Base-by-base conservation (phyloP, 2,888 invertebrate genomes). In the Zygogramma bicolorata region DNA sequence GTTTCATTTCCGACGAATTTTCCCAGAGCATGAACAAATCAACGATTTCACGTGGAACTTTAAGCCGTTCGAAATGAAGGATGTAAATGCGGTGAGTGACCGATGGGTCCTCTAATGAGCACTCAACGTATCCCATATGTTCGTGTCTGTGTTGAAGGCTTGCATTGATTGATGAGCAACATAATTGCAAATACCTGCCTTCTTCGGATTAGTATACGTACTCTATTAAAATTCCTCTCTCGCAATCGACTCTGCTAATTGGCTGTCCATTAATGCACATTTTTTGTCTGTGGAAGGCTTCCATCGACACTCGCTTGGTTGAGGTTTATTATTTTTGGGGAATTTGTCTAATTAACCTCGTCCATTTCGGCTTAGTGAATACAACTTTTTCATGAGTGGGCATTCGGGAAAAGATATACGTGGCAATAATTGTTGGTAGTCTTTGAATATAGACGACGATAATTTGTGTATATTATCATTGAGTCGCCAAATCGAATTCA, bases 131-230 rank as follows among this genome's bases (percentile, higher is more conserved):
- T 29, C 40, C 18, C 57, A 57, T 53, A 57, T 34, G 58, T 22
- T 38, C 58, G 58, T 57, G 25, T 15, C 27, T 40, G 29, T 3
- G 18, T 5, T 29, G 53, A 65, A 29, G 60, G 34, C 63, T 29
- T 40, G 68, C 62, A 69, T 69, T 76, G 76, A 76, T 74, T 76
- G 76, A 76, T 76, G 74, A 68, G 68, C 65, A 61, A 61, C 71
- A 70, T 76, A 74, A 76, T 76, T 76, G 74, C 76, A 59, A 76
- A 74, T 76, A 68, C 74, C 76, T 76, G n/a, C 53, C 53, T 53
- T 74, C 72, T 68, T 71, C 66, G 59, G 70, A 74, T 74, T 70
- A 76, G 72, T 62, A 72, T 74, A 74, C 76, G 74, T 68, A 70
- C 71, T 66, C 72, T 67, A 76, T 74, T 74, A 74, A 76, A 74